Base-by-base conservation (phyloP, 2,113 vertebrate genomes). In the Mustelus asterias region DNA sequence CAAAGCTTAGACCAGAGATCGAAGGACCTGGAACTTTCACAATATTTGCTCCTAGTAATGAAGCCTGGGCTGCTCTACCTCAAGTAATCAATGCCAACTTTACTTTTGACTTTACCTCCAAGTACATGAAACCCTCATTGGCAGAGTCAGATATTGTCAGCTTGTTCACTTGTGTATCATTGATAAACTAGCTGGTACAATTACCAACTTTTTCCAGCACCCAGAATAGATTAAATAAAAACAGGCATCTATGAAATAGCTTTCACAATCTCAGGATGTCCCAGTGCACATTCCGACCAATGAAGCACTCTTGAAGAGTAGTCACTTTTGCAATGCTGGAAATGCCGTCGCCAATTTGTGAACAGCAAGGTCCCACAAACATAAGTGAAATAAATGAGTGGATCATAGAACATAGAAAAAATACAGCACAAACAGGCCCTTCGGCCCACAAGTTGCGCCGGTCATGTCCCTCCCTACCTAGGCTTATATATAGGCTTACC, bases 31-130 rank as follows among this genome's bases (percentile, higher is more conserved):
- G 99, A 95, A 99, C 98, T 96, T 99, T 98, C 96, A 99, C 99
- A 14, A 99, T 99, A 97, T 99, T 99, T 8, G 98, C 99, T 95
- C 99, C 99, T 0, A 99, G 99, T 97, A 99, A 99, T 0, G 98
- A 99, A 96, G 99, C 99, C 96, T 99, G 99, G 99, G 97, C 98
- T 0, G 97, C 98, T 22, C 97, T 99, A 97, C 97, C 26, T 99
- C 99, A 97, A 98, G 99, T 97, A 96, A 70, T 0, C 24, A 72
- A 72, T 48, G 67, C 3, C 14, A 14, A 1, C 20, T 95, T 95
- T 33, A 24, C 5, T 54, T 1, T 95, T 95, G 6, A 72, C 67
- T 65, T 93, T 65, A 11, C 22, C 24, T 54, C 29, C 24, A 93
- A 93, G 26, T 60, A 1, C 3, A 3, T 14, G 13, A 90, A 90